Evolutionary conservation across 2,888 invertebrate species (phyloP).

Genomic region (Cantharis nigra): DNA sequence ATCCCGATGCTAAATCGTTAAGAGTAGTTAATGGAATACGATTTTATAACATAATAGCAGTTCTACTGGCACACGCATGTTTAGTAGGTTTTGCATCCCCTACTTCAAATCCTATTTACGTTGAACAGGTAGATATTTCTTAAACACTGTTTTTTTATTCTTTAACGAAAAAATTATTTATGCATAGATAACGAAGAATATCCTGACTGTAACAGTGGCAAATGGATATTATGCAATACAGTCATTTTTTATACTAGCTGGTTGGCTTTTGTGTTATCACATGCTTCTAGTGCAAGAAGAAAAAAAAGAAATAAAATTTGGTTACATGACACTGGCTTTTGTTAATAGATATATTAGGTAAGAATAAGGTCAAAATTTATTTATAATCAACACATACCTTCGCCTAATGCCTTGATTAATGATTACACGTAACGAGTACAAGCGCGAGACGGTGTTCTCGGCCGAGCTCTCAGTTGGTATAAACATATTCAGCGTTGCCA

Average conservation of each 20-base stretch:
- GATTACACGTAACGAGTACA: no score
- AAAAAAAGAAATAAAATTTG: neutral
- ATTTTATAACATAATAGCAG: slow-evolving; percentile 25
- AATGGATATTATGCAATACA: slow-evolving; percentile 14
- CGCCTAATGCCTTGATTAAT: no score
- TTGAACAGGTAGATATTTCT: slow-evolving; percentile 14
- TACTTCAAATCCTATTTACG: slow-evolving; percentile 13
- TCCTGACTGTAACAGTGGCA: neutral
- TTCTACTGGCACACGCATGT: slow-evolving; percentile 21
- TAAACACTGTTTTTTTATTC: neutral
- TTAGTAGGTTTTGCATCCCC: slow-evolving; percentile 8
- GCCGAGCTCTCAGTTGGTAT: no score
- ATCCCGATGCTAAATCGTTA: slow-evolving; percentile 7
- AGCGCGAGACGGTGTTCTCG: no score
- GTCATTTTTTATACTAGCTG: slow-evolving; percentile 9
- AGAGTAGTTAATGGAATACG: slow-evolving; percentile 25
- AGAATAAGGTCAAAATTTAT: neutral
- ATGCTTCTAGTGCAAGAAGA: slow-evolving; percentile 5
- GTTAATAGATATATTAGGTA: slow-evolving; percentile 19
- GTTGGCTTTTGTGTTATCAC: slow-evolving; percentile 7
- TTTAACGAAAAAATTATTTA: neutral
- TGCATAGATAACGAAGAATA: slow-evolving; percentile 3
- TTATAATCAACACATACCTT: no score
- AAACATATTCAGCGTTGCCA: no score
- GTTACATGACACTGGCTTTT: slow-evolving; percentile 7